phyloP scores from a whole-genome alignment of 1,140 invertebrate species.

The Drosophila erecta region DNA sequence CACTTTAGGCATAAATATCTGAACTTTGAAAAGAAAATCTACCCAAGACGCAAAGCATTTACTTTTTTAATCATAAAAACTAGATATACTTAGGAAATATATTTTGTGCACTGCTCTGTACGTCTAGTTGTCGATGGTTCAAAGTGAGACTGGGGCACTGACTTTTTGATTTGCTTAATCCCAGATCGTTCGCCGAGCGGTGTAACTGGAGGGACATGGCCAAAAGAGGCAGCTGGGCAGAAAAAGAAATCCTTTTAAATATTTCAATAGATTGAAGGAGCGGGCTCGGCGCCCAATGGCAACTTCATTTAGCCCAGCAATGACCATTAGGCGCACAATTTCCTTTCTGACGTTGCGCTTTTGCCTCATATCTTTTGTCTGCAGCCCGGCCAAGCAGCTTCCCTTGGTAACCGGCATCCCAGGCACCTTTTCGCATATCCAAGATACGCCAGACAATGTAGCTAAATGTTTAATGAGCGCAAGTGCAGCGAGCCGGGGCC shows the following conservation, averaged over 20 bases:
- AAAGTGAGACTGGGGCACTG: conserved; percentile 44
- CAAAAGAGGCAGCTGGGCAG: conserved; percentile 18
- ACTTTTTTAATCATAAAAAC: too few species aligned
- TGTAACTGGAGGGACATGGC: conserved; percentile 1
- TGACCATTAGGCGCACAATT: conserved; percentile 70
- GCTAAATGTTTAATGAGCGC: conserved; percentile 75
- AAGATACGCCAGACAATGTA: conserved; percentile 67
- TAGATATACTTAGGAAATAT: neutral
- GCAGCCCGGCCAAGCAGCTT: conserved; percentile 34
- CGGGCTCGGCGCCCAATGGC: conserved; percentile 33
- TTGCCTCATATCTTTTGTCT: conserved; percentile 69
- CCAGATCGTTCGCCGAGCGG: conserved; percentile 30
- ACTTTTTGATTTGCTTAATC: conserved; percentile 73
- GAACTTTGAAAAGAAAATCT: too few species aligned
- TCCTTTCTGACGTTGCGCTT: conserved; percentile 67
- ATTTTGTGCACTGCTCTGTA: conserved; percentile 3
- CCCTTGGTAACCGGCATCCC: neutral
- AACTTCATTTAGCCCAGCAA: conserved; percentile 39
- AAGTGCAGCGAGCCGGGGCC: conserved; percentile 53
- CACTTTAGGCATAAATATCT: too few species aligned
- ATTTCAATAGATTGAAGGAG: conserved; percentile 59
- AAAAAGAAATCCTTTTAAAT: conserved; percentile 66
- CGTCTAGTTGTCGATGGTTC: conserved; percentile 21
- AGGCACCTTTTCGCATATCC: conserved; percentile 2
- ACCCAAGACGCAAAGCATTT: too few species aligned